Evolutionary conservation across 1,140 invertebrate genomes (phyloP).

Genomic region (Sesamia nonagrioides): DNA sequence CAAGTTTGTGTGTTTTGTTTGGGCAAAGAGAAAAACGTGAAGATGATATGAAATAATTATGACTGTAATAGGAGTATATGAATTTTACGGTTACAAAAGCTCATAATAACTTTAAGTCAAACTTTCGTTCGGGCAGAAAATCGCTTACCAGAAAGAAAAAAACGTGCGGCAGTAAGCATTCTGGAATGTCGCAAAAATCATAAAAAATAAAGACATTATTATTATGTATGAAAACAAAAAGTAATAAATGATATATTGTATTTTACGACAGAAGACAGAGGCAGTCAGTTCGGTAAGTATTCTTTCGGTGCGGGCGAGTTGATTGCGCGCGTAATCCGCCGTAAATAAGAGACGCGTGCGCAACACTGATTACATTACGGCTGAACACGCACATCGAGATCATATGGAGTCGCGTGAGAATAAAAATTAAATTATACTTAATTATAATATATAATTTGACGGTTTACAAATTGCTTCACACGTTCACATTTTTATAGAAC

Average conservation of each 20-base stretch:
- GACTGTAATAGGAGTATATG: too few relatives aligned
- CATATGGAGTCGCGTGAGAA: slow-evolving; percentile 57
- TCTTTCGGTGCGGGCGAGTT: slow-evolving; percentile 69
- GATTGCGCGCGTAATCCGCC: slow-evolving; percentile 82
- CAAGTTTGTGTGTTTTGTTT: neutral
- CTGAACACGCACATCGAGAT: slow-evolving; percentile 56
- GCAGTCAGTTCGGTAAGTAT: slow-evolving; percentile 49
- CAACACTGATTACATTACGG: slow-evolving; percentile 78
- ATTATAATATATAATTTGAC: slow-evolving; percentile 15
- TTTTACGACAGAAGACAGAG: slow-evolving; percentile 48
- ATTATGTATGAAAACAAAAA: neutral
- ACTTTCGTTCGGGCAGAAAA: too few relatives aligned
- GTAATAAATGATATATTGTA: slow-evolving; percentile 62
- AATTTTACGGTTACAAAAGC: too few relatives aligned
- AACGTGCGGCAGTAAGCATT: too few relatives aligned
- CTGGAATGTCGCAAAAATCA: too few relatives aligned
- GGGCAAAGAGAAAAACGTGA: neutral
- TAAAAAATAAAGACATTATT: neutral
- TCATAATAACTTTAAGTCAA: too few relatives aligned
- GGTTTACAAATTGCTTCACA: neutral
- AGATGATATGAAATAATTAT: too few relatives aligned
- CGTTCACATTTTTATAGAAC: neutral
- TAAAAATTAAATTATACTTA: slow-evolving; percentile 47
- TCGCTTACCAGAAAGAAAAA: too few relatives aligned
- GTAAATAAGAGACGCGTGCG: slow-evolving; percentile 84